These are phyloP conservation scores for Pogonomyrmex californicus DNA, from an alignment of 1,140 invertebrate species.

Conservation along the genomic window DNA sequence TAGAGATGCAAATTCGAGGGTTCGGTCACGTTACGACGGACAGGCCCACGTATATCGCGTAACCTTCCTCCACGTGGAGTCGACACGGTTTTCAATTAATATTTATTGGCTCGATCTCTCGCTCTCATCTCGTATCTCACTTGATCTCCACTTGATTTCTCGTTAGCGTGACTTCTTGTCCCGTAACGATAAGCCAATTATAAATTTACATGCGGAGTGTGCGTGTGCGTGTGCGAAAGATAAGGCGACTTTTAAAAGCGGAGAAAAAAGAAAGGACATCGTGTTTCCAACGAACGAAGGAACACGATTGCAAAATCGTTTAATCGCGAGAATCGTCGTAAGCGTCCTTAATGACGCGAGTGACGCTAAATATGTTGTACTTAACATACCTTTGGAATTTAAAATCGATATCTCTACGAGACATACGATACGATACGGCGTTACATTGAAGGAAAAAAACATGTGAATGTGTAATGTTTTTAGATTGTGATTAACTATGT, in stretches of 20 bases:
- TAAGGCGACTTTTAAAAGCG: neutral
- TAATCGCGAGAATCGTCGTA: neutral
- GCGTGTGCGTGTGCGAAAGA: neutral
- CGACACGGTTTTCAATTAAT: conserved; percentile 18
- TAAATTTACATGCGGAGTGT: neutral
- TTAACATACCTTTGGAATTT: neutral
- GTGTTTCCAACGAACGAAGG: neutral
- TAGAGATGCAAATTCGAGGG: conserved; percentile 38
- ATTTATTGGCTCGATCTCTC: conserved; percentile 16
- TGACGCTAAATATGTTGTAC: neutral
- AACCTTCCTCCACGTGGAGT: conserved; percentile 12
- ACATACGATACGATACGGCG: neutral
- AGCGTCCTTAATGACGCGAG: neutral
- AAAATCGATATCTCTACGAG: neutral
- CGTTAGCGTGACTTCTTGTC: neutral
- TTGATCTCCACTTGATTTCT: conserved; percentile 7
- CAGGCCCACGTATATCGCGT: neutral
- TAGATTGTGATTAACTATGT: neutral
- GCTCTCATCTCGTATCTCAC: conserved; percentile 11
- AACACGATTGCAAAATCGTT: neutral
- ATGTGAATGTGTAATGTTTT: neutral
- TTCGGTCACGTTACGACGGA: neutral
- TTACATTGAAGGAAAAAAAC: neutral
- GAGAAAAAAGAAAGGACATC: neutral
- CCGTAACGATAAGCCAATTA: neutral